Conservation (phyloP, 2,113 vertebrate species). For the Narcine bancroftii region DNA sequence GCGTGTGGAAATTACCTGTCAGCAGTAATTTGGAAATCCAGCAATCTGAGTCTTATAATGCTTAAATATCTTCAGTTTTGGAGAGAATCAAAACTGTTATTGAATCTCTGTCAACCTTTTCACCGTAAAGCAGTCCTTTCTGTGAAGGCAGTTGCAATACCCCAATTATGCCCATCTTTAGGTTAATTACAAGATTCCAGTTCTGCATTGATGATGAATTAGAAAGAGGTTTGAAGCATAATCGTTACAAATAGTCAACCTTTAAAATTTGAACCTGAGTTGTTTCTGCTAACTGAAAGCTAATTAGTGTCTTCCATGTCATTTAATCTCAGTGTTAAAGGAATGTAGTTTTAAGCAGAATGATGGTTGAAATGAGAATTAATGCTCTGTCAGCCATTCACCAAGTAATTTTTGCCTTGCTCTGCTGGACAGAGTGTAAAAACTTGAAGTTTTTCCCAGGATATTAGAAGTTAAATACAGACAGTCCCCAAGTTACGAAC, state of each 20-base stretch:
- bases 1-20: slow-evolving; percentile 45
- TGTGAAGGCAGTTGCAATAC: slow-evolving; percentile 49
- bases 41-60: slow-evolving; percentile 42
- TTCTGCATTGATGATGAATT: slow-evolving; percentile 20
- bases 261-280: neutral
- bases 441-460: neutral
- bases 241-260: neutral
- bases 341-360: neutral
- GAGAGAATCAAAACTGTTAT: slow-evolving; percentile 51
- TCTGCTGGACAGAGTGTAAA: neutral
- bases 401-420: neutral
- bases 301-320: neutral
- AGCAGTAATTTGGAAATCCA: slow-evolving; percentile 42
- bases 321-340: neutral
- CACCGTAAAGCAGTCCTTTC: too few species aligned
- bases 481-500: too few species aligned
- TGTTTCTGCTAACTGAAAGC: neutral
- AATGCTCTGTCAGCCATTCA: neutral
- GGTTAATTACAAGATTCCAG: neutral
- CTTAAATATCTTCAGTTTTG: slow-evolving; percentile 42
- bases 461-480: neutral
- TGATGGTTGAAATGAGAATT: neutral
- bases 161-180: neutral
- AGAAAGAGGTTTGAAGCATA: neutral
- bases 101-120: slow-evolving; percentile 47